A percentile compares a stretch with the other conserved stretches of the same genome.
These are phyloP conservation scores for Aegotheles bennettii DNA, from an alignment of 2,113 vertebrate genomes.

Conservation along the genomic window DNA sequence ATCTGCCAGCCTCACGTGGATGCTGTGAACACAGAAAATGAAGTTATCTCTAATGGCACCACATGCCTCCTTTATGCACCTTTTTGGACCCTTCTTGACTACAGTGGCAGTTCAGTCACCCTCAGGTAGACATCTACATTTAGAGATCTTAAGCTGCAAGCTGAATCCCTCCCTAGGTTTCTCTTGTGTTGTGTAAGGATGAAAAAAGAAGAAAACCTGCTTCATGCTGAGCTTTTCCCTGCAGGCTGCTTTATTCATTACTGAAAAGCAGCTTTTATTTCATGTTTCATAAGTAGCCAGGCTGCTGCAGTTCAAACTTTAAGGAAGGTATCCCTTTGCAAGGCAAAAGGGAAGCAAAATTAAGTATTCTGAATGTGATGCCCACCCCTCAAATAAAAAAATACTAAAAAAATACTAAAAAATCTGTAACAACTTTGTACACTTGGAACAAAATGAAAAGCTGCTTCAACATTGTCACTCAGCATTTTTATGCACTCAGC, in stretches of 20 bases:
- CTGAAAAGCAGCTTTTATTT: background rate
- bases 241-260: background rate
- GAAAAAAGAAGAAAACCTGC: background rate
- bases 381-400: too few species aligned
- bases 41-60: background rate
- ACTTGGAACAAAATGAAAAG: background rate
- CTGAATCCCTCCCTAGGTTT: background rate
- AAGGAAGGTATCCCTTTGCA: background rate
- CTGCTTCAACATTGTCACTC: background rate
- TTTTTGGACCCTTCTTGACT: background rate
- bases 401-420: too few species aligned
- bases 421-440: background rate
- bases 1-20: background rate
- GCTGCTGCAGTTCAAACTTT: background rate
- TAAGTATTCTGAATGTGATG: background rate
- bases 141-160: background rate
- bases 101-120: background rate
- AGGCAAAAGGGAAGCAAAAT: background rate
- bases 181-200: background rate
- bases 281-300: background rate
- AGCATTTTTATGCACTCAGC: background rate
- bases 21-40: background rate
- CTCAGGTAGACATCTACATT: background rate
- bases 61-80: rapidly evolving
- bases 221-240: background rate